Conservation (phyloP, 2,797 vertebrate species). For the Aselliscus stoliczkanus region DNA sequence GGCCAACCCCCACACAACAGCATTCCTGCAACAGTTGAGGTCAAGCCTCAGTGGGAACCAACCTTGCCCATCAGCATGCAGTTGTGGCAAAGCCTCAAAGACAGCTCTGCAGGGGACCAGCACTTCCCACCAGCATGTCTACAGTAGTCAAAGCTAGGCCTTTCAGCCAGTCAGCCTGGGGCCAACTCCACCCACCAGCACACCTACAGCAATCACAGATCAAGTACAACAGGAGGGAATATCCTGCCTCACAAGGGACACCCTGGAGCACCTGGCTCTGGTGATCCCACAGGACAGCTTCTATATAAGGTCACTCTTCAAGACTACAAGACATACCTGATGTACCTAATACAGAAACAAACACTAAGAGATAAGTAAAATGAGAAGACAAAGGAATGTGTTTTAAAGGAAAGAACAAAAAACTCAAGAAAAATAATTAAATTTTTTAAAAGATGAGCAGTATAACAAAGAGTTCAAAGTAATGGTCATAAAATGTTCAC, state of each 20-base stretch:
- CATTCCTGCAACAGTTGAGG: neutral
- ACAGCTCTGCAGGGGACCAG: neutral
- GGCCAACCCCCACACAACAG: neutral
- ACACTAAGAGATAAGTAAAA: neutral
- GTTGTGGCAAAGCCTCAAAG: neutral
- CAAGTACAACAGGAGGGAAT: neutral
- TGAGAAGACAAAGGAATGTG: neutral
- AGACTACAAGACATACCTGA: neutral
- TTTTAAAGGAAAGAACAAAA: neutral
- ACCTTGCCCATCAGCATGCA: neutral
- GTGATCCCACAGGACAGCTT: neutral
- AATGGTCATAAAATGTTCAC: neutral
- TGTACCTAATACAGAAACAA: neutral
- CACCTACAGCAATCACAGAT: neutral
- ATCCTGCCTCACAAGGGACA: neutral
- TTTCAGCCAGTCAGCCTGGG: neutral
- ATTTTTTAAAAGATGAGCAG: neutral
- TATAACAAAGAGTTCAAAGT: neutral
- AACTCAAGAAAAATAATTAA: neutral
- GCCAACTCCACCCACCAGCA: neutral
- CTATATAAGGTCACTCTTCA: neutral
- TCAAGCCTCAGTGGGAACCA: neutral
- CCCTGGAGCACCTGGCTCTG: neutral
- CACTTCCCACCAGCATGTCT: neutral
- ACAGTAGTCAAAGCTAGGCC: neutral